Base-by-base conservation (phyloP, 2,113 vertebrate species). In the Corythoichthys haematopterus region DNA sequence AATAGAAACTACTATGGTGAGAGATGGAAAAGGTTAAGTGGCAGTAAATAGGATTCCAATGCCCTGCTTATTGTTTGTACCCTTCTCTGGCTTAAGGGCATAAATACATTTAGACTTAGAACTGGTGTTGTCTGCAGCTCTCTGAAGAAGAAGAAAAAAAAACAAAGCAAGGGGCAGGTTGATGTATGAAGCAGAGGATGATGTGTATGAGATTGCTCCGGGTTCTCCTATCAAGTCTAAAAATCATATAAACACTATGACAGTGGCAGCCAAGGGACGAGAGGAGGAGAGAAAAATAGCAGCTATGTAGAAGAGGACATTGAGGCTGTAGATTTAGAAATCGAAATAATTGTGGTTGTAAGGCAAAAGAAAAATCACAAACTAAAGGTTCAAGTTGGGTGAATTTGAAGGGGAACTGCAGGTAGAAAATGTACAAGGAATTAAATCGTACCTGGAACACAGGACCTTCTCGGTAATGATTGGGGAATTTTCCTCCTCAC, bases 171-270 rank as follows among this genome's bases (percentile, higher is more conserved):
- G 65, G 37, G 70, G 70, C 71, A 66, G 76, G 82, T 76, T 88
- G 87, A 89, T 88, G 74, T 82, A 84, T 76, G 82, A 85, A 70
- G 65, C 58, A 33, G 57, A 62, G 64, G 77, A 78, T 82, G 85
- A 88, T 70, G 72, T 79, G 72, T 85, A 80, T 86, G 77, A 65
- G 71, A 88, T 85, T 72, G 81, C 78, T 74, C 74, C 53, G 58
- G 78, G 79, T 87, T 81, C 51, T 84, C 58, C 76, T 79, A 89
- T 90, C 87, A 78, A 73, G 71, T 81, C 82, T 73, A 69, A 77
- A 74, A 84, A n/a, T 88, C 75, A 47, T 80, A 91, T 84, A 84
- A 83, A 86, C 78, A 76, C 65, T 64, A 74, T 46, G 73, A 76
- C 33, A 37, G 75, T 76, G 63, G 65, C 68, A 73, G 74, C 33